Percentiles rank a stretch among this genome's conserved stretches.
phyloP scores from a whole-genome alignment of 2,888 invertebrate genomes.

The Scaptomyza parva region DNA sequence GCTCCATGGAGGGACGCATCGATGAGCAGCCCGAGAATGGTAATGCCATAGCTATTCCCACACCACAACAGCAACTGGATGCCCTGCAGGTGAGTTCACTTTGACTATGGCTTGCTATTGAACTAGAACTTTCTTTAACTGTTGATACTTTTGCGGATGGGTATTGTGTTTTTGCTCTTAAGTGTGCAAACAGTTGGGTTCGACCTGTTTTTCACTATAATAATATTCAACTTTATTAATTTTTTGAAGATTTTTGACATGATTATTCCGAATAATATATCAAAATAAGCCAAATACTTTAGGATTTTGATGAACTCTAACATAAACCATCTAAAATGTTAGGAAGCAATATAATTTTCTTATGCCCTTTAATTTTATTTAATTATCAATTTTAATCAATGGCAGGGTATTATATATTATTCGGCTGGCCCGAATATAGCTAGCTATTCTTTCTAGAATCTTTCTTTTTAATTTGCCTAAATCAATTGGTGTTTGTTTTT shows the following conservation, averaged over 20 bases:
- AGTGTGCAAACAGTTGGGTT: no score
- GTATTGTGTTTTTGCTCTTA: no score
- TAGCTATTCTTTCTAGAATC: not conserved
- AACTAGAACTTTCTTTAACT: no score
- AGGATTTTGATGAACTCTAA: no score
- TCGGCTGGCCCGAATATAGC: not conserved
- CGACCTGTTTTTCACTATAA: not conserved
- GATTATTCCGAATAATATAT: not conserved
- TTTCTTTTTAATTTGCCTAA: slow-evolving; percentile 18
- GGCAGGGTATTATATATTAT: not conserved
- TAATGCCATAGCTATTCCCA: slow-evolving; percentile 3
- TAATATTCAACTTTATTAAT: no score
- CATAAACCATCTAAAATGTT: no score
- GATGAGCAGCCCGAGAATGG: slow-evolving; percentile 82
- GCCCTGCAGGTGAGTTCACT: slow-evolving; percentile 73
- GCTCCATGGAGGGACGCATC: slow-evolving; percentile 83
- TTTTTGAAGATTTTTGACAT: not conserved
- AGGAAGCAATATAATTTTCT: no score
- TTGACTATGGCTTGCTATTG: slow-evolving; percentile 5
- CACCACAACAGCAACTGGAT: slow-evolving; percentile 69
- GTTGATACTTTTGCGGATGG: not conserved
- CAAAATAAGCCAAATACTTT: no score
- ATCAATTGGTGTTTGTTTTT: slow-evolving; percentile 38
- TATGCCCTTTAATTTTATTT: no score
- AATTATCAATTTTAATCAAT: no score